Percentiles rank a stretch among this genome's conserved stretches.
Conservation (phyloP, 2,888 invertebrate species). For the Torymus aiolomorphi region DNA sequence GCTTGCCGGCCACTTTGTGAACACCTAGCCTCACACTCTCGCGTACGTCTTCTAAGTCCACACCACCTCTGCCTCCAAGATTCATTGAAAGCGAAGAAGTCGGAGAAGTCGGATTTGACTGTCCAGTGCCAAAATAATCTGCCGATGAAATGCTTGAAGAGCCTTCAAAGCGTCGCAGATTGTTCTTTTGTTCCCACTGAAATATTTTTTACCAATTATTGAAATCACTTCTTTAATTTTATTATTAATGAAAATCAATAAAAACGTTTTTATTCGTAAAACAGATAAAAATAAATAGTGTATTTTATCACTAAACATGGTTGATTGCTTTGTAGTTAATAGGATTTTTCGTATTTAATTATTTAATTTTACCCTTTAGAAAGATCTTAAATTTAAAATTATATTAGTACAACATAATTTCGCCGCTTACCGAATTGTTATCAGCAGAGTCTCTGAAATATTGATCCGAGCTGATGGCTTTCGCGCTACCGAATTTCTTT, state of each 20-base stretch:
- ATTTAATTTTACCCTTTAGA: too few relatives aligned
- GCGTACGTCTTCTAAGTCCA: constrained; percentile 95
- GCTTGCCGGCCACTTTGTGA: constrained; percentile 96
- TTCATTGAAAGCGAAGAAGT: constrained; percentile 70
- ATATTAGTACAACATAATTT: not conserved
- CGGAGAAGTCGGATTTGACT: constrained; percentile 69
- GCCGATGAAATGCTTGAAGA: constrained; percentile 96
- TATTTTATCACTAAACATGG: too few relatives aligned
- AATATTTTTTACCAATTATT: constrained; percentile 51
- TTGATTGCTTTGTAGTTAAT: too few relatives aligned
- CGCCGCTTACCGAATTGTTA: constrained; percentile 76
- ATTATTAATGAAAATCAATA: constrained; percentile 33
- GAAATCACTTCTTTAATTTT: constrained; percentile 29
- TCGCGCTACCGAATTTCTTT: constrained; percentile 97
- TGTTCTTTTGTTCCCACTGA: constrained; percentile 78
- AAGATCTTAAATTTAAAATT: not conserved
- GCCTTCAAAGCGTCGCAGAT: constrained; percentile 90
- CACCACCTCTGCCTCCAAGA: constrained; percentile 66
- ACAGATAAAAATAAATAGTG: too few relatives aligned
- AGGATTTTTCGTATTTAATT: too few relatives aligned
- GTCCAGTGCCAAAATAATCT: constrained; percentile 90
- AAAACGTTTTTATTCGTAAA: not conserved
- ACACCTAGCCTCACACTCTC: constrained; percentile 98
- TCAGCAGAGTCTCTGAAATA: constrained; percentile 88
- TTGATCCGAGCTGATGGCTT: constrained; percentile 98